Conservation (phyloP, 2,888 invertebrate genomes). For the Lasioglossum morio region DNA sequence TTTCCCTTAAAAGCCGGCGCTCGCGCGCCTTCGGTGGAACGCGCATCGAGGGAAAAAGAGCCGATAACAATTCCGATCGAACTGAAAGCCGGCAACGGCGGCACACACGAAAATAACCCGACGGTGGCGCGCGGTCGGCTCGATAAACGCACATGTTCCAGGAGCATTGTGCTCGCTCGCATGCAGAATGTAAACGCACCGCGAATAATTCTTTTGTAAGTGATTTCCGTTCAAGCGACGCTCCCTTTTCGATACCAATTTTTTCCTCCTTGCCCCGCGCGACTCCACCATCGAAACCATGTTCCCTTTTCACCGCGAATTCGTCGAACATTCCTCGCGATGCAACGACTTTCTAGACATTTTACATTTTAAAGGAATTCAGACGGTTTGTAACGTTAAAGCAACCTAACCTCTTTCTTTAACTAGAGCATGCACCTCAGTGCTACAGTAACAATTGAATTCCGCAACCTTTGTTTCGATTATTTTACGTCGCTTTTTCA, state of each 20-base stretch:
- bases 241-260: conserved; percentile 24
- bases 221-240: conserved; percentile 37
- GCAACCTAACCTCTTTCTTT: not conserved
- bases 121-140: conserved; percentile 33
- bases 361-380: not conserved
- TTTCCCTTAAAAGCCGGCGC: conserved; percentile 23
- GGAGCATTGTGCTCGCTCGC: conserved; percentile 58
- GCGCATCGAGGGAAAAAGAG: conserved; percentile 26
- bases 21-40: not conserved
- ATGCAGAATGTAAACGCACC: conserved; percentile 51
- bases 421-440: too few relatives aligned
- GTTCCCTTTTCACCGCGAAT: not conserved
- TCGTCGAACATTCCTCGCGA: not conserved
- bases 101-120: conserved; percentile 54
- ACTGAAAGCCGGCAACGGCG: conserved; percentile 47
- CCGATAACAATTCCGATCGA: conserved; percentile 64
- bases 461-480: too few relatives aligned
- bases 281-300: not conserved
- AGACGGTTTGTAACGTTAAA: not conserved
- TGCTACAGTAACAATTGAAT: too few relatives aligned
- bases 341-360: not conserved
- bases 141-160: conserved; percentile 62
- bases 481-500: too few relatives aligned
- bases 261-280: conserved; percentile 9
- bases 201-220: conserved; percentile 60